Evolutionary conservation across 1,140 invertebrate genomes (phyloP).

Genomic region (Pentalonia nigronervosa): DNA sequence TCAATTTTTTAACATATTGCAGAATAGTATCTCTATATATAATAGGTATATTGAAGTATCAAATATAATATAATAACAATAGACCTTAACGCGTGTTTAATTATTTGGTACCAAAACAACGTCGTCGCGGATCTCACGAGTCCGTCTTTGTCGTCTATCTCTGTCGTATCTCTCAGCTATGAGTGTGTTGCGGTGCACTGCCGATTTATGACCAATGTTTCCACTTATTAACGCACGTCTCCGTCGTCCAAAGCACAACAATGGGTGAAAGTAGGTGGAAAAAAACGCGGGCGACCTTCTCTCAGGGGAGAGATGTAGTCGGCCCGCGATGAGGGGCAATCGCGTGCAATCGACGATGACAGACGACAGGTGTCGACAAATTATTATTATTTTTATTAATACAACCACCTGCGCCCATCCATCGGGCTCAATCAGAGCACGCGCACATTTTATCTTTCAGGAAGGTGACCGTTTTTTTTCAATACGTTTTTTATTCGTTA

Average conservation of each 20-base stretch:
- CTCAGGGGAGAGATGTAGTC: not conserved
- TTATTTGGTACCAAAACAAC: not conserved
- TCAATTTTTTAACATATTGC: no score
- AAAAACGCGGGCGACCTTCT: slow-evolving; percentile 16
- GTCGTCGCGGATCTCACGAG: not conserved
- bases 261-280: slow-evolving; percentile 33
- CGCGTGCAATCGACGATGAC: not conserved
- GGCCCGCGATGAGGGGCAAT: not conserved
- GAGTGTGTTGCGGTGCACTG: not conserved
- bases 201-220: not conserved
- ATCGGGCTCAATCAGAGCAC: not conserved
- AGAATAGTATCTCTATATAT: not conserved
- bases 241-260: slow-evolving; percentile 8
- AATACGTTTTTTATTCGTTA: not conserved
- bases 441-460: not conserved
- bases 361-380: not conserved
- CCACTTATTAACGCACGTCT: not conserved
- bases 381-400: not conserved
- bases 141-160: not conserved
- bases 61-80: not conserved
- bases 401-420: not conserved
- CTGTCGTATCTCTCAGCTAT: not conserved
- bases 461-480: not conserved
- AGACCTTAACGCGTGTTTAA: not conserved
- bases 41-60: no score